phyloP scores from a whole-genome alignment of 2,113 vertebrate genomes.

The Stegastes partitus region DNA sequence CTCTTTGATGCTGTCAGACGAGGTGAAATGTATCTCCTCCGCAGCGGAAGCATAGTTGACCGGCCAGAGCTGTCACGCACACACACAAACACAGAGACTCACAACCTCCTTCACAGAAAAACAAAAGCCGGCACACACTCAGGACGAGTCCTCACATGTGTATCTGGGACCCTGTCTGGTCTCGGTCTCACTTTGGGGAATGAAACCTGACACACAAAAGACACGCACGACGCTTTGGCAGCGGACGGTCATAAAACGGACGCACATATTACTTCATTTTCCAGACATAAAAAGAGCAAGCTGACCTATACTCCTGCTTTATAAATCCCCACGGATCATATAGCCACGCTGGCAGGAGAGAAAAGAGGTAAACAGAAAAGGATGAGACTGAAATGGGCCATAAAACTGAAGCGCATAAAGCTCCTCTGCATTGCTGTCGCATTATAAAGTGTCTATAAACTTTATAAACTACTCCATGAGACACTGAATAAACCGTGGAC shows the following conservation, averaged over 20 bases:
- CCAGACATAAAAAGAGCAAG: constrained; percentile 12
- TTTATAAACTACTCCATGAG: too few species aligned
- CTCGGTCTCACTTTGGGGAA: neutral
- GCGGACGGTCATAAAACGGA: constrained; percentile 13
- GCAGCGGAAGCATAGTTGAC: constrained; percentile 34
- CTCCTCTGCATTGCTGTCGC: neutral
- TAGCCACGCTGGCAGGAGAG: neutral
- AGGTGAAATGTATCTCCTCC: constrained; percentile 46
- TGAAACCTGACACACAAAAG: constrained; percentile 52
- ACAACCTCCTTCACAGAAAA: neutral
- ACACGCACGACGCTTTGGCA: constrained; percentile 35
- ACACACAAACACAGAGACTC: neutral
- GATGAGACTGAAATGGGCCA: neutral
- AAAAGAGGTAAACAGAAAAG: neutral
- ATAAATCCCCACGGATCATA: neutral
- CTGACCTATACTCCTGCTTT: neutral
- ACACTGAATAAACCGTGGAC: too few species aligned
- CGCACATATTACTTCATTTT: constrained; percentile 17
- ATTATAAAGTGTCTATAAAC: neutral
- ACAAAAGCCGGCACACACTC: neutral
- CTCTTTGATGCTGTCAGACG: constrained; percentile 35
- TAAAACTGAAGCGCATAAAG: neutral
- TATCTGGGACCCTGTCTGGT: neutral
- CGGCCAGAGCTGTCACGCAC: neutral
- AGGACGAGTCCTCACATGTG: neutral